Percentiles rank a stretch among this genome's conserved stretches.
These are phyloP conservation scores for Cyclophora punctaria DNA, from an alignment of 2,888 invertebrate species.

Conservation along the genomic window DNA sequence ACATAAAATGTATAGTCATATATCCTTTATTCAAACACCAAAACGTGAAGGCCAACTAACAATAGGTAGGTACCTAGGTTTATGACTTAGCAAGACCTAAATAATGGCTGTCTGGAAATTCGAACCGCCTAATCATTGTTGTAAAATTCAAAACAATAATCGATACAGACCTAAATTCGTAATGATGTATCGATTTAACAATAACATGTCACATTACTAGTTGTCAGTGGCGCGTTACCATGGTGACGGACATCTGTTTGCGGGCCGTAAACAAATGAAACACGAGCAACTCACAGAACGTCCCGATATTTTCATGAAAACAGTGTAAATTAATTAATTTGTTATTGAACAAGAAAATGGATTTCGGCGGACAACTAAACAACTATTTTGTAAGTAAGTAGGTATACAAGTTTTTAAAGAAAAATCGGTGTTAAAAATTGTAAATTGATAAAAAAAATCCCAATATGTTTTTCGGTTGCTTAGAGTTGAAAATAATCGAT, in stretches of 20 bases:
- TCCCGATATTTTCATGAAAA: conserved; percentile 29
- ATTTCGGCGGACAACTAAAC: conserved; percentile 26
- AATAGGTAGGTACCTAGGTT: too few species aligned
- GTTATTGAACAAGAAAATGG: conserved; percentile 35
- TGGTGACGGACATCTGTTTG: conserved; percentile 56
- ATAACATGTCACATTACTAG: conserved; percentile 36
- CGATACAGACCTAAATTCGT: conserved; percentile 20
- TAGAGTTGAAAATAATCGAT: conserved; percentile 41
- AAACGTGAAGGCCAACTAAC: too few species aligned
- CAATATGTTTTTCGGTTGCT: conserved; percentile 39
- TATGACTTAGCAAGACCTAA: too few species aligned
- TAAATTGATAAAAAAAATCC: conserved; percentile 1
- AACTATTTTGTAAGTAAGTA: conserved; percentile 43
- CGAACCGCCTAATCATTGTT: too few species aligned
- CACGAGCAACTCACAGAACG: conserved; percentile 44
- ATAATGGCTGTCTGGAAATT: too few species aligned
- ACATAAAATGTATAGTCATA: too few species aligned
- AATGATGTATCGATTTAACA: conserved; percentile 44
- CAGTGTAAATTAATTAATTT: conserved; percentile 14
- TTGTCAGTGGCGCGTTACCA: conserved; percentile 50
- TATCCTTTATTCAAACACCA: too few species aligned
- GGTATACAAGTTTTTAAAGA: conserved; percentile 15
- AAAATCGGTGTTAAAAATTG: too few species aligned
- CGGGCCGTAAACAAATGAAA: conserved; percentile 68
- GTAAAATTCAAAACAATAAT: conserved; percentile 4